Conservation (phyloP, 2,113 vertebrate genomes). For the Malurus melanocephalus region DNA sequence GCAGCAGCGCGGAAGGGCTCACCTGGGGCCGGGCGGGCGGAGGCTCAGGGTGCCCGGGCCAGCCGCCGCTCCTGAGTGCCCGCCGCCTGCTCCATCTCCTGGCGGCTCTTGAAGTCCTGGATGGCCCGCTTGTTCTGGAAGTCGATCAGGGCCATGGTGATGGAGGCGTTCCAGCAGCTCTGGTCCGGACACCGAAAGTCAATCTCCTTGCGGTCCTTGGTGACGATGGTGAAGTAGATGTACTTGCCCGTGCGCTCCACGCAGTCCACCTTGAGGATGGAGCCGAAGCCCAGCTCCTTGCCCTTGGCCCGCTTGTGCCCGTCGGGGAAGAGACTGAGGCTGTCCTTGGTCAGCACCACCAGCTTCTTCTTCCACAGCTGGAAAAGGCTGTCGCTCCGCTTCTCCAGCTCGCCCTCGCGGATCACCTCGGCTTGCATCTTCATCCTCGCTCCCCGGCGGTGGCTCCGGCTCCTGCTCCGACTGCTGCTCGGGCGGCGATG, state of each 20-base stretch:
- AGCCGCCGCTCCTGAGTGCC: constrained; percentile 76
- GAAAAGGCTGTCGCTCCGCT: constrained; percentile 91
- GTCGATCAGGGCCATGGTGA: constrained; percentile 94
- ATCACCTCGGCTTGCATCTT: constrained; percentile 82
- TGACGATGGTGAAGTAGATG: constrained; percentile 97
- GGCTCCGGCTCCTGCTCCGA: not conserved
- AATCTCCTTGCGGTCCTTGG: constrained; percentile 92
- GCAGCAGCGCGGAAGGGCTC: not conserved
- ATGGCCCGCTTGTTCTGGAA: constrained; percentile 94
- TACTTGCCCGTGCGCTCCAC: constrained; percentile 95
- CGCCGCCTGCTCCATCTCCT: constrained; percentile 78
- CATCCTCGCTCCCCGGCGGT: constrained; percentile 52
- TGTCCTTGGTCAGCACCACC: constrained; percentile 89
- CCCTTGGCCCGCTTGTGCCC: constrained; percentile 78
- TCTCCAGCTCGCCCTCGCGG: constrained; percentile 93
- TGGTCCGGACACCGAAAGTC: constrained; percentile 91
- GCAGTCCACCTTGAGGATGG: constrained; percentile 91
- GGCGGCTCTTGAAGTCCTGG: constrained; percentile 87
- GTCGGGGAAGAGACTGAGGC: constrained; percentile 87
- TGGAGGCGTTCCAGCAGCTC: constrained; percentile 92
- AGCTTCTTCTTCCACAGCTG: constrained; percentile 95
- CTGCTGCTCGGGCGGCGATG: not conserved
- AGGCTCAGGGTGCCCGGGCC: constrained; percentile 77
- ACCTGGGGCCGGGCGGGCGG: not conserved
- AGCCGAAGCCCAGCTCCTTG: constrained; percentile 90